These are phyloP conservation scores for Gobius niger DNA, from an alignment of 2,113 vertebrate genomes.

Conservation along the genomic window DNA sequence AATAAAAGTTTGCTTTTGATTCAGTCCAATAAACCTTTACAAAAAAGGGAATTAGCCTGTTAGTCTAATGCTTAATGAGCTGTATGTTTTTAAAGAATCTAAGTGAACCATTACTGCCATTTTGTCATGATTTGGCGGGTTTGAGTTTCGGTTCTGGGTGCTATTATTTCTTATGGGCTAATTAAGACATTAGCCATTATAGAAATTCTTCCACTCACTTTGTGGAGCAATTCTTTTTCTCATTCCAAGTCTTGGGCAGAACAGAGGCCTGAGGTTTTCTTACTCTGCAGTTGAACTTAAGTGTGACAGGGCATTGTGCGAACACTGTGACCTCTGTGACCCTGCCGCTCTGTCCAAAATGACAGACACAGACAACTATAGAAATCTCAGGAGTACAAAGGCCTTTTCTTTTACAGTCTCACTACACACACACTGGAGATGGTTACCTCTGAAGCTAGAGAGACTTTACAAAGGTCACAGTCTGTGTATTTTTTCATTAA, in stretches of 20 bases:
- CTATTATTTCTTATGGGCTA: conserved; percentile 80
- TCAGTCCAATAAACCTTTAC: conserved; percentile 68
- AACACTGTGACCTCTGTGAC: conserved; percentile 64
- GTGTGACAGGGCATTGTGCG: conserved; percentile 49
- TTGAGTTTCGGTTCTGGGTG: conserved; percentile 63
- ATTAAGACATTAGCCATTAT: conserved; percentile 79
- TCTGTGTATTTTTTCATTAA: conserved; percentile 75
- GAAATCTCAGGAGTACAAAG: conserved; percentile 27
- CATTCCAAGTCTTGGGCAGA: conserved; percentile 66
- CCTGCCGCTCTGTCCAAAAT: conserved; percentile 36
- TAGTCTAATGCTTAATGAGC: conserved; percentile 68
- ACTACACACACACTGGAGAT: conserved; percentile 47
- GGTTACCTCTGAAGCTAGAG: conserved; percentile 54
- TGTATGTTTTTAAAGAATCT: conserved; percentile 69
- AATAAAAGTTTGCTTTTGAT: conserved; percentile 72
- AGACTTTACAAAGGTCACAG: conserved; percentile 72
- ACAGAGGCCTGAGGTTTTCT: conserved; percentile 48
- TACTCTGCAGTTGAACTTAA: conserved; percentile 53
- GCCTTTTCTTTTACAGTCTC: conserved; percentile 29
- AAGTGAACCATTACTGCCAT: conserved; percentile 65
- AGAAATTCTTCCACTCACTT: conserved; percentile 73
- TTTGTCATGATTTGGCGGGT: conserved; percentile 76
- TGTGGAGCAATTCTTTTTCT: conserved; percentile 59
- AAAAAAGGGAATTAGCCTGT: conserved; percentile 75
- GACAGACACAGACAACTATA: conserved; percentile 12